A percentile compares a stretch with the other conserved stretches of the same genome.
Evolutionary conservation across 2,888 invertebrate species (phyloP).

Genomic region (Pollenia angustigena): DNA sequence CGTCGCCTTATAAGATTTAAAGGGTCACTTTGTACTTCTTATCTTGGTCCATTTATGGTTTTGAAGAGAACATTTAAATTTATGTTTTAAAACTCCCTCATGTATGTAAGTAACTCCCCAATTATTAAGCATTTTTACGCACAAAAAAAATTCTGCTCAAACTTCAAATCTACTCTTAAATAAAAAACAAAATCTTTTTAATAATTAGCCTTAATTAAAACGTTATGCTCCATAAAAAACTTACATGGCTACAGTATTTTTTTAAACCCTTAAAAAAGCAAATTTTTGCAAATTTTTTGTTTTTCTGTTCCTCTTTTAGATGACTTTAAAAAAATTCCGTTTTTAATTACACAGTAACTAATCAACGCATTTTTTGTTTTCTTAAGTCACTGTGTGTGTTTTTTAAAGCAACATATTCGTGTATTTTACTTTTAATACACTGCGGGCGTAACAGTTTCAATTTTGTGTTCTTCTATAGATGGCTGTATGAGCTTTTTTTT

Average conservation of each 20-base stretch:
- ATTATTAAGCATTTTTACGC: no score
- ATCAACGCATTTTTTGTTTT: conserved; percentile 2
- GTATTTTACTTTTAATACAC: conserved; percentile 56
- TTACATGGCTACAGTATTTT: not conserved
- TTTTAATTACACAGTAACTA: not conserved
- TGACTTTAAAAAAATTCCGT: not conserved
- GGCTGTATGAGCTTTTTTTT: conserved; percentile 25
- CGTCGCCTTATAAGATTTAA: no score
- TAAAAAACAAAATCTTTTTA: no score
- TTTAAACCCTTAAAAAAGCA: not conserved
- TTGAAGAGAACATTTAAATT: no score
- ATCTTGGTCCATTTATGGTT: no score
- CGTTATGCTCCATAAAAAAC: not conserved
- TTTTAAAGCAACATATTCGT: conserved; percentile 18
- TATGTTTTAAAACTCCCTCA: no score
- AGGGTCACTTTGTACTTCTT: no score
- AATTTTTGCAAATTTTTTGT: not conserved
- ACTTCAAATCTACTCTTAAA: no score
- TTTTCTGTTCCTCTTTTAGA: not conserved
- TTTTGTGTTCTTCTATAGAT: conserved; percentile 50
- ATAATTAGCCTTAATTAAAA: not conserved
- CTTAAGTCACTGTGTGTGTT: conserved; percentile 42
- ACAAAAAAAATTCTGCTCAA: no score
- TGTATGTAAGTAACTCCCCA: no score
- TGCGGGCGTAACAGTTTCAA: conserved; percentile 72